Evolutionary conservation across 2,797 vertebrate genomes (phyloP).

Genomic region (Paratrypauchen microcephalus): DNA sequence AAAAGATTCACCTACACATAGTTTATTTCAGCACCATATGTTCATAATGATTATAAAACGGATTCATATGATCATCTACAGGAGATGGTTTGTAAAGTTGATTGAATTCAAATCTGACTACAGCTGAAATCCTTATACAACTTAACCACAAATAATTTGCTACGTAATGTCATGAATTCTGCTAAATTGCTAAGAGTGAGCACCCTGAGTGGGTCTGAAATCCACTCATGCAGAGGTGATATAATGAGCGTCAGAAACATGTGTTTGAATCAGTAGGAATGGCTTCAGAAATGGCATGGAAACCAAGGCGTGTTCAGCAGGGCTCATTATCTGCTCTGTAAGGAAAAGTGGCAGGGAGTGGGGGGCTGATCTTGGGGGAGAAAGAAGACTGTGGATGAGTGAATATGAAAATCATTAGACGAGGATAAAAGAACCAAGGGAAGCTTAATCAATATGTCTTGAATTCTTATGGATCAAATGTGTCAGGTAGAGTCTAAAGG

Average conservation of each 20-base stretch:
- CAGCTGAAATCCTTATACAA: neutral
- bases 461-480: neutral
- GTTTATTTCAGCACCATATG: no score
- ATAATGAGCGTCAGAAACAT: neutral
- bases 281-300: constrained; percentile 24
- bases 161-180: no score
- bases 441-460: constrained; percentile 14
- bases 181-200: no score
- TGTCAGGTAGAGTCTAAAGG: neutral
- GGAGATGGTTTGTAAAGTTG: neutral
- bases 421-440: neutral
- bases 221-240: neutral
- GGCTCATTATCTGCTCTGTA: constrained; percentile 33
- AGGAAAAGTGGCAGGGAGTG: neutral
- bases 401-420: neutral
- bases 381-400: neutral
- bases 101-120: neutral
- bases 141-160: neutral
- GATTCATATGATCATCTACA: no score
- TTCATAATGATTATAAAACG: no score
- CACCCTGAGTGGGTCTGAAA: neutral
- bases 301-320: constrained; percentile 10
- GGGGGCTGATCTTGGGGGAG: neutral
- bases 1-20: neutral
- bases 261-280: constrained; percentile 8